Evolutionary conservation across 2,113 vertebrate species (phyloP).

Genomic region (Recurvirostra avosetta): DNA sequence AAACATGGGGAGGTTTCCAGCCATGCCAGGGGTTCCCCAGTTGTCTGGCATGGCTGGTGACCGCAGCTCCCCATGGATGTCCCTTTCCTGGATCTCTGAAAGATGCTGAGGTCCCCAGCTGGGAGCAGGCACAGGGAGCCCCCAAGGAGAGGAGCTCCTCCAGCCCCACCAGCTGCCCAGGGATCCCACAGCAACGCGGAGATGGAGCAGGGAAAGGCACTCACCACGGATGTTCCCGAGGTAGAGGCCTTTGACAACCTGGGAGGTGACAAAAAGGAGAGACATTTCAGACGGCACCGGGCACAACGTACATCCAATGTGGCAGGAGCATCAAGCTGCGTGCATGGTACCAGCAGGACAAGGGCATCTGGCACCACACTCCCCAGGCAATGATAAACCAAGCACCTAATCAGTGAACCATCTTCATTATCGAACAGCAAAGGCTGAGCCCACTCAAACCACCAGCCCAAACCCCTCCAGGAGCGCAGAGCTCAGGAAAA

Average conservation of each 20-base stretch:
- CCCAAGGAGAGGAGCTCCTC: neutral
- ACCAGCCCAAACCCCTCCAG: neutral
- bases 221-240: slow-evolving; percentile 88
- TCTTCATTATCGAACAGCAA: neutral
- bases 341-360: neutral
- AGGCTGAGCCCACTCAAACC: neutral
- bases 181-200: no score
- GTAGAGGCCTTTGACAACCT: slow-evolving; percentile 86
- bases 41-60: neutral
- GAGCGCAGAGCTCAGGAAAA: neutral
- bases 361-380: neutral
- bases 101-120: neutral
- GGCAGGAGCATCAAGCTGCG: neutral
- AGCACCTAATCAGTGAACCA: neutral
- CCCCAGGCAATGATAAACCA: neutral
- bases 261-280: neutral
- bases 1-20: neutral
- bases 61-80: fast-evolving
- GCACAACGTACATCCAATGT: fast-evolving
- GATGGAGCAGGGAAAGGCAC: neutral
- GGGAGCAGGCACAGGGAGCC: neutral
- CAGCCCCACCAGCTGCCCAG: fast-evolving
- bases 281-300: neutral
- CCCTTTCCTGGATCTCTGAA: neutral
- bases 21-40: fast-evolving